Evolutionary conservation across 2,888 invertebrate species (phyloP).

Genomic region (Dynastes hyllus): DNA sequence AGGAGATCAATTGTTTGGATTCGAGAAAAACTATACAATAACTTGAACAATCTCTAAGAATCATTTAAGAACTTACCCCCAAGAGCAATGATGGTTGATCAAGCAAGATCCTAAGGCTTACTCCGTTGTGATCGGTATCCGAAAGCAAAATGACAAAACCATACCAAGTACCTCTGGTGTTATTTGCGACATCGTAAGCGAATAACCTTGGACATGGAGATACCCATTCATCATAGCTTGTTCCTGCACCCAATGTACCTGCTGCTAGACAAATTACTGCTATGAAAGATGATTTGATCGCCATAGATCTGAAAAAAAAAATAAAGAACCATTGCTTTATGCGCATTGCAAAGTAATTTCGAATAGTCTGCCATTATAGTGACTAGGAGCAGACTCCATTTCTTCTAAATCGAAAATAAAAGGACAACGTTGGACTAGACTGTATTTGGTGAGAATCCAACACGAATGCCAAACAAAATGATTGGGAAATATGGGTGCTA

Average conservation of each 20-base stretch:
- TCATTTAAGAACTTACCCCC: conserved; percentile 56
- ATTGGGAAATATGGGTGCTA: too few relatives aligned
- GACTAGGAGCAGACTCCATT: too few relatives aligned
- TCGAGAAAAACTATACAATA: not conserved
- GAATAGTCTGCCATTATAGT: too few relatives aligned
- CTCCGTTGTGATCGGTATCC: conserved; percentile 72
- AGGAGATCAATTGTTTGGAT: too few relatives aligned
- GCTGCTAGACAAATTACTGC: not conserved
- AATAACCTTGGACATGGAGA: conserved; percentile 77
- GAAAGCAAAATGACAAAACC: conserved; percentile 74
- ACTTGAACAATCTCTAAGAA: not conserved
- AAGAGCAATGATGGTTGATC: conserved; percentile 63
- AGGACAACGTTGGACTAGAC: too few relatives aligned
- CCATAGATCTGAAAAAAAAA: not conserved
- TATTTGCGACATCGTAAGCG: conserved; percentile 74
- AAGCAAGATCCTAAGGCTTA: conserved; percentile 76
- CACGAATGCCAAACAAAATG: too few relatives aligned
- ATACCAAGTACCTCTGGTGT: conserved; percentile 74
- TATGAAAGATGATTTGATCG: not conserved
- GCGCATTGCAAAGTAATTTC: too few relatives aligned
- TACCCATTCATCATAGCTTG: not conserved
- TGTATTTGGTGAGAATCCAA: too few relatives aligned
- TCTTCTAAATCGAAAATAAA: too few relatives aligned
- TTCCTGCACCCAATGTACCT: not conserved
- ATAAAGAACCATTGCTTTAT: too few relatives aligned